Conservation (phyloP, 2,888 invertebrate species). For the Anthrax anthrax region DNA sequence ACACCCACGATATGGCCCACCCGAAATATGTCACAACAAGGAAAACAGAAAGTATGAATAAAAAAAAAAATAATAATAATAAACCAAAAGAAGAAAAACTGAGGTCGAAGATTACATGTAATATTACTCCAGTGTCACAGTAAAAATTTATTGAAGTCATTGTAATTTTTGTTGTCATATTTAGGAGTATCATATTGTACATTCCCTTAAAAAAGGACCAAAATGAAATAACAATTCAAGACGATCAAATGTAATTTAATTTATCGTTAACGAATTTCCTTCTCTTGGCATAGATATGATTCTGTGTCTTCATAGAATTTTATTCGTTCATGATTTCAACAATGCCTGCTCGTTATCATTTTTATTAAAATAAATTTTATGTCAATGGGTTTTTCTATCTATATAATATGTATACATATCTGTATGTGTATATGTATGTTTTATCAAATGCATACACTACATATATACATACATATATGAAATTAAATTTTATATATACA, state of each 20-base stretch:
- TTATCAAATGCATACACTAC: too few species aligned
- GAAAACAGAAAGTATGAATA: not conserved
- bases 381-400: slow-evolving; percentile 1
- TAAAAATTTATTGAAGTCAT: not conserved
- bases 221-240: slow-evolving; percentile 2
- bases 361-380: slow-evolving; percentile 7
- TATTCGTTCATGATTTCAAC: slow-evolving; percentile 2
- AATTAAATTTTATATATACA: too few species aligned
- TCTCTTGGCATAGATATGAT: slow-evolving; percentile 1
- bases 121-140: not conserved
- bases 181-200: not conserved
- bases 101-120: not conserved
- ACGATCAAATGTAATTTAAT: slow-evolving; percentile 9
- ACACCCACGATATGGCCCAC: not conserved
- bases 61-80: not conserved
- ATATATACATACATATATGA: too few species aligned
- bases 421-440: too few species aligned
- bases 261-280: slow-evolving; percentile 9
- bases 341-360: slow-evolving; percentile 8
- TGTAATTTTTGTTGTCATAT: not conserved
- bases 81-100: not conserved
- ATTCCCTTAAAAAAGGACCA: slow-evolving; percentile 2
- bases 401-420: too few species aligned
- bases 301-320: not conserved
- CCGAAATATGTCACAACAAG: not conserved